These are phyloP conservation scores for Acleris emargana DNA, from an alignment of 2,888 invertebrate species.

Conservation along the genomic window DNA sequence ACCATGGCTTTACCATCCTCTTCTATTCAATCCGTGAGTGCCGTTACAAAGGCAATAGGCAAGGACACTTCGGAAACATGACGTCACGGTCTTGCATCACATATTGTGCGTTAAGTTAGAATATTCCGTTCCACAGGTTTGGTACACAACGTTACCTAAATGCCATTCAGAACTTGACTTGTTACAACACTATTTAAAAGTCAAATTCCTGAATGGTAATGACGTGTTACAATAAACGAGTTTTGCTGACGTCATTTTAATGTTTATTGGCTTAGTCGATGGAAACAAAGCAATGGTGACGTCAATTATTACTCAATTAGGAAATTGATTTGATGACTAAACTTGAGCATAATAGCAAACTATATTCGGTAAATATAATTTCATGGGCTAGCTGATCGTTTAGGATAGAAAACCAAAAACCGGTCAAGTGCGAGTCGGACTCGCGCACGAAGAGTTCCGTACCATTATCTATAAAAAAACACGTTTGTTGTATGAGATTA, in stretches of 20 bases:
- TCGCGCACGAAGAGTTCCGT: too few relatives aligned
- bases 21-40: conserved; percentile 27
- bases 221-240: conserved; percentile 32
- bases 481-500: too few relatives aligned
- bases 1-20: conserved; percentile 44
- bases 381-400: too few relatives aligned
- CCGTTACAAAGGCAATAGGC: conserved; percentile 33
- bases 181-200: conserved; percentile 31
- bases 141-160: conserved; percentile 20
- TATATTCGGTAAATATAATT: too few relatives aligned
- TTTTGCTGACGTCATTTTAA: conserved; percentile 19
- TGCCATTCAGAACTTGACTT: conserved; percentile 25
- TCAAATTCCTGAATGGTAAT: conserved; percentile 35
- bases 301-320: conserved; percentile 12
- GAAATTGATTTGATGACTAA: conserved; percentile 13
- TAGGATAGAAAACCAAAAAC: too few relatives aligned
- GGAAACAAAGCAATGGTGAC: conserved; percentile 9
- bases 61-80: conserved; percentile 27
- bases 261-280: background rate
- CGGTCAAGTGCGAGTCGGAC: too few relatives aligned
- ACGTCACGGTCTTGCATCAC: conserved; percentile 33
- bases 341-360: background rate
- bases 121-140: conserved; percentile 8
- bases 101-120: conserved; percentile 8
- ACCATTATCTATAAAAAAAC: too few relatives aligned